These are phyloP conservation scores for Lithophane semibrunnea DNA, from an alignment of 2,888 invertebrate genomes.

Conservation along the genomic window DNA sequence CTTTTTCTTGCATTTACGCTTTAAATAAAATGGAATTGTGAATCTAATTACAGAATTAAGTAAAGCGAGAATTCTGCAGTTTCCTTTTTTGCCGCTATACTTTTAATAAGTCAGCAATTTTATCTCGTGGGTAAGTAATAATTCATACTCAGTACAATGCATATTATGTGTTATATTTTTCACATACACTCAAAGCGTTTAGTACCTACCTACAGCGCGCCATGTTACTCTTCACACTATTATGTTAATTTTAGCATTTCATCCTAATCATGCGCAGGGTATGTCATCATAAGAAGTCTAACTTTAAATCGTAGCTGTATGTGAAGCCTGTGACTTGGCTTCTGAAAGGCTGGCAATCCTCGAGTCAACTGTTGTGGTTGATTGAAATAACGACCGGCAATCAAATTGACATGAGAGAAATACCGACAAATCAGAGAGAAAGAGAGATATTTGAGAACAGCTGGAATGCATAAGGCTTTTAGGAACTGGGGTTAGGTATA, in stretches of 20 bases:
- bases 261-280: conserved; percentile 37
- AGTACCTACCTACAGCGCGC: background rate
- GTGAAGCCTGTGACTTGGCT: background rate
- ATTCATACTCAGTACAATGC: background rate
- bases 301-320: conserved; percentile 28
- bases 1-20: conserved; percentile 15
- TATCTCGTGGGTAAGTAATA: background rate
- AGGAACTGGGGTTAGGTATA: background rate
- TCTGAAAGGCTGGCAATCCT: background rate
- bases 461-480: background rate
- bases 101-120: background rate
- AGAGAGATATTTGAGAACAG: background rate
- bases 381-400: no score
- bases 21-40: conserved; percentile 9
- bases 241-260: conserved; percentile 25
- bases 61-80: background rate
- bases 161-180: background rate
- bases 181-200: conserved; percentile 5
- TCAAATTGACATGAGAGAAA: no score
- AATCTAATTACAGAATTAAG: conserved; percentile 1
- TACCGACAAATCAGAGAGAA: background rate
- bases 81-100: background rate
- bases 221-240: conserved; percentile 1
- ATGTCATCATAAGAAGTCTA: conserved; percentile 27
- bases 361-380: background rate